Conservation (phyloP, 2,888 invertebrate genomes). For the Ypsolopha sequella region DNA sequence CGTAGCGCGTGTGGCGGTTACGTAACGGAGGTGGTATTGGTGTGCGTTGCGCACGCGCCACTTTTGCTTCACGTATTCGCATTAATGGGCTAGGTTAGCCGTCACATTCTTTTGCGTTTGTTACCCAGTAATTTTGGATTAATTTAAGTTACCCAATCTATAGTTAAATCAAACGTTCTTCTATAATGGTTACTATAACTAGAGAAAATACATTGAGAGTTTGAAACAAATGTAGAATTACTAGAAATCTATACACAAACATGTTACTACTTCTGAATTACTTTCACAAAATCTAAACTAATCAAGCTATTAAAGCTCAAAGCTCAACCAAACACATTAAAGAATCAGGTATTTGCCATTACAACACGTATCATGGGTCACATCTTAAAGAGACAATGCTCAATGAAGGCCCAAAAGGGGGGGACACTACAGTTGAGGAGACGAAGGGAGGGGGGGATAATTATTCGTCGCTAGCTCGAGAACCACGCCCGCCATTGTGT, state of each 20-base stretch:
- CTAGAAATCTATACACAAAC: neutral
- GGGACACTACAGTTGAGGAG: slow-evolving; percentile 10
- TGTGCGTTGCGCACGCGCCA: neutral
- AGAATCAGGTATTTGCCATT: neutral
- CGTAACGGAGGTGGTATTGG: slow-evolving; percentile 39
- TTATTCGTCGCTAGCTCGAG: slow-evolving; percentile 55
- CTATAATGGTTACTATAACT: no score
- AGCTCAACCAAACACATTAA: neutral
- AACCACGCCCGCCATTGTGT: slow-evolving; percentile 63
- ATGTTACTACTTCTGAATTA: neutral
- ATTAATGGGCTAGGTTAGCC: neutral
- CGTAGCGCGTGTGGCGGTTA: slow-evolving; percentile 46
- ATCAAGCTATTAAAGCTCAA: no score
- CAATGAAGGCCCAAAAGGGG: slow-evolving; percentile 40
- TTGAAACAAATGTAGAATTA: no score
- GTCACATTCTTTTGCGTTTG: slow-evolving; percentile 1
- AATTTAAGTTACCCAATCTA: no score
- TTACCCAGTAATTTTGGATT: no score
- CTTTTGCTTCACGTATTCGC: neutral
- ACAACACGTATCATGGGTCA: slow-evolving; percentile 35
- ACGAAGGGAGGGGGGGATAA: slow-evolving; percentile 31
- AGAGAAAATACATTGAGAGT: no score
- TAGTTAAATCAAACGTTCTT: no score
- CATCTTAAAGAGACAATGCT: slow-evolving; percentile 53
- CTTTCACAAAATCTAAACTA: neutral